A percentile compares a stretch with the other conserved stretches of the same genome.
phyloP scores from a whole-genome alignment of 2,797 vertebrate genomes.

The Perodicticus potto region DNA sequence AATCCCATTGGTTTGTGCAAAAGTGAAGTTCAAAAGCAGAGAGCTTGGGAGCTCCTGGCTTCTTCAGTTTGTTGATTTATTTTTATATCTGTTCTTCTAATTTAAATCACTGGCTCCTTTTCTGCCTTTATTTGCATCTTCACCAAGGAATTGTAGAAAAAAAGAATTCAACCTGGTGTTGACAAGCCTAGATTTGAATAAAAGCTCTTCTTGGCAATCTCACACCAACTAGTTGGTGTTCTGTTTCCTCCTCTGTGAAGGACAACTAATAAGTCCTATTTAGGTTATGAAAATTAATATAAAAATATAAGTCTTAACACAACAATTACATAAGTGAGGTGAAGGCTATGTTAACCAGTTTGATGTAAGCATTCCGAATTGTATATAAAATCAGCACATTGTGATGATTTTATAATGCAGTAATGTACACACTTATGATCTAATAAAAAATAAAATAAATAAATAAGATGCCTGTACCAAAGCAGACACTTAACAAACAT shows the following conservation, averaged over 20 bases:
- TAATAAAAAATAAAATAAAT: too few relatives aligned
- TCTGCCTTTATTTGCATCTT: background rate
- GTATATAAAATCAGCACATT: too few relatives aligned
- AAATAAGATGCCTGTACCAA: background rate
- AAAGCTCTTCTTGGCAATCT: background rate
- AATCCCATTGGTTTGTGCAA: background rate
- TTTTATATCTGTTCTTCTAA: background rate
- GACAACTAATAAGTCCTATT: background rate
- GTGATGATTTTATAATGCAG: too few relatives aligned
- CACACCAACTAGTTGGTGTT: background rate
- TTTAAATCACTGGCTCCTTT: background rate
- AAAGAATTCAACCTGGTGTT: background rate
- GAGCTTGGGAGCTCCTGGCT: background rate
- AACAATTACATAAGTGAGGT: too few relatives aligned
- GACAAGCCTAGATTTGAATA: background rate
- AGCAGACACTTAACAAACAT: background rate
- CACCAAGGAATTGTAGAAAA: background rate
- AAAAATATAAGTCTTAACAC: background rate
- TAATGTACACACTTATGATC: too few relatives aligned
- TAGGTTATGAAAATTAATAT: background rate
- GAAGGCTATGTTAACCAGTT: too few relatives aligned
- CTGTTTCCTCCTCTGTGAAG: background rate
- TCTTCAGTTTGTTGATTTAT: background rate
- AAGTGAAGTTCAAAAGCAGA: background rate
- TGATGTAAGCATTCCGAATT: too few relatives aligned